Conservation (phyloP, 30 jellyfish, hydroid and myxozoan genomes). For the Catostylus mosaicus region DNA sequence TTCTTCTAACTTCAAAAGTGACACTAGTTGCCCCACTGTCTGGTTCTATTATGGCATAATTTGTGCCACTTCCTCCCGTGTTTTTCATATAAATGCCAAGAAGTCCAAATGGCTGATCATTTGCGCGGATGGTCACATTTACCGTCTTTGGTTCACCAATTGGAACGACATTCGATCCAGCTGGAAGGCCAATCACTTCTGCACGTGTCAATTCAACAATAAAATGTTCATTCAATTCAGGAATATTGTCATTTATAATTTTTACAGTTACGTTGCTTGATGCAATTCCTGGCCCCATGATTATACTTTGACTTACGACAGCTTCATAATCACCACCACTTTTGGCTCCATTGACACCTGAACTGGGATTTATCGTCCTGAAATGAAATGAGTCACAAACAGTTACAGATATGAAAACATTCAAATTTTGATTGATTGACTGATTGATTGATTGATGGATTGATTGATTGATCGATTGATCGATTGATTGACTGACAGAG, state of each 20-base stretch:
- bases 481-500: too few relatives aligned
- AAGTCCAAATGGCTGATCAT: constrained; percentile 94
- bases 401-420: too few relatives aligned
- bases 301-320: constrained; percentile 8
- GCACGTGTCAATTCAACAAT: constrained; percentile 65
- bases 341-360: constrained; percentile 63
- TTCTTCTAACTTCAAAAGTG: constrained; percentile 62
- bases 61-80: constrained; percentile 49
- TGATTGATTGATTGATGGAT: too few relatives aligned
- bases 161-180: constrained; percentile 29
- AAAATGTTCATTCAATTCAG: constrained; percentile 85
- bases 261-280: constrained; percentile 30
- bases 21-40: constrained; percentile 53
- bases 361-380: neutral
- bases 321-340: constrained; percentile 70
- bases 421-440: too few relatives aligned
- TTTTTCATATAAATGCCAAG: constrained; percentile 50
- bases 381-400: too few relatives aligned
- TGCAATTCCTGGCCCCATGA: constrained; percentile 58
- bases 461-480: too few relatives aligned
- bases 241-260: constrained; percentile 67
- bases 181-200: constrained; percentile 47
- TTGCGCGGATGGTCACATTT: constrained; percentile 77
- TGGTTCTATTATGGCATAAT: constrained; percentile 76
- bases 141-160: constrained; percentile 47